These are phyloP conservation scores for Leptosomus discolor DNA, from an alignment of 2,113 vertebrate genomes.

Conservation along the genomic window DNA sequence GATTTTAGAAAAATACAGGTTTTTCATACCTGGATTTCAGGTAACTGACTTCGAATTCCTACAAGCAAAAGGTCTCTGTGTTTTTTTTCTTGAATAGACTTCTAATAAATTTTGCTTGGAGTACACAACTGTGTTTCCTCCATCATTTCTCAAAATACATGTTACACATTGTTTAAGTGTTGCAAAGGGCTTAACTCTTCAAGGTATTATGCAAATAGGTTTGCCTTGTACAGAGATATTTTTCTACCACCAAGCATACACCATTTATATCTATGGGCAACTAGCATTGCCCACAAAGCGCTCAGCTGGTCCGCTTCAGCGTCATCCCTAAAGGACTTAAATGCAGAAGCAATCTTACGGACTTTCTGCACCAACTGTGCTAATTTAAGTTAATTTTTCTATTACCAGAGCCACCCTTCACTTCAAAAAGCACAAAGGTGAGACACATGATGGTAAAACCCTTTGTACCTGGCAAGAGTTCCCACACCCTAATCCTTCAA, in stretches of 20 bases:
- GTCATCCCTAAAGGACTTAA: neutral
- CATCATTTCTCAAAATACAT: neutral
- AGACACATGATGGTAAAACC: neutral
- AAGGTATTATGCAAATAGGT: neutral
- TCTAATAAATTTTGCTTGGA: conserved; percentile 93
- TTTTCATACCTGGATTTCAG: conserved; percentile 78
- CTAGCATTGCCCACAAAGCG: neutral
- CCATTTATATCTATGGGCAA: fast-evolving
- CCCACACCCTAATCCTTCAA: neutral
- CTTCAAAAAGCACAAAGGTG: neutral
- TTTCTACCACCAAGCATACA: neutral
- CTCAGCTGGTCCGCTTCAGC: neutral
- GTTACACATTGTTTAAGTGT: neutral
- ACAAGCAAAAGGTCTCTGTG: conserved; percentile 80
- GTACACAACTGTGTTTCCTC: conserved; percentile 61
- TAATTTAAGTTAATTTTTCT: neutral
- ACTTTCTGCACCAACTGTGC: neutral
- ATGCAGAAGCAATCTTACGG: neutral
- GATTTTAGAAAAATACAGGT: conserved; percentile 76
- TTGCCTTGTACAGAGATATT: neutral
- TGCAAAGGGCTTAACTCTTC: neutral
- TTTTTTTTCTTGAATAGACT: conserved; percentile 83
- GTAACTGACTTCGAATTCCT: conserved; percentile 78
- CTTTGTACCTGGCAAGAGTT: neutral
- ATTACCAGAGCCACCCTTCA: neutral